Evolutionary conservation across 92 coral and sea anemone species (phyloP), one percentile per base, ranked within the genome.

Genomic region (Epizoanthus scotinus): DNA sequence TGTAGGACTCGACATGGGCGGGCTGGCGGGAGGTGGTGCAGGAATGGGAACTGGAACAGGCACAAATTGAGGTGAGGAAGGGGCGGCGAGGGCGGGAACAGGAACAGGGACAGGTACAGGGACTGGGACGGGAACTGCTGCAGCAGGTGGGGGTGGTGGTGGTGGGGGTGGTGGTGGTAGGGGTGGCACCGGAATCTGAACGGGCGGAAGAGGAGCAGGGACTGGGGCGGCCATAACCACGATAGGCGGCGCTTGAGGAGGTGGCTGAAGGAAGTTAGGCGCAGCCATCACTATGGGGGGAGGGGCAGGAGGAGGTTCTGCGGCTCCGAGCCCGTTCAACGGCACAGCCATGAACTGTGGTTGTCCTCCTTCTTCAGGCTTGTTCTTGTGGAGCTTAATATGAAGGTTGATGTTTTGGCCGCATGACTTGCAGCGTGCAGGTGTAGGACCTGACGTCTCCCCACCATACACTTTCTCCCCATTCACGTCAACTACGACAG

Each of bases 401-500:
- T 75, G 67, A 49, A 75, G 62, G 28, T 75, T 75, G 19, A 75
- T 75, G 81, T 75, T 59, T 42, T 75, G 81, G 62, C 81, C 81
- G 34, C 81, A 75, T 40, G 14, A 18, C 25, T 75, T 75, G 57
- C 81, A 75, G 55, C 34, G 63, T 21, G 36, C 56, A 0, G 81
- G 69, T 7, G 67, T 34, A 3, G 67, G 55, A 6, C 20, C 56
- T 36, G 81, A 5, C 34, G 60, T 75, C 63, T 72, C 49, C 3
- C 58, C 85, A 8, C 87, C 68, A 58, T 86, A 87, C 22, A 89
- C 62, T 17, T 79, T 78, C 59, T 89, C 84, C 15, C 92, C 92
- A 71, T 89, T 89, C 24, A 89, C 85, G 52, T 83, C 84, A 27
- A 89, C 85, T 26, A 89, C 71, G 27, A 89, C 87, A 12, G 78